These are phyloP conservation scores for Spinus pinus DNA, from an alignment of 2,797 vertebrate genomes.

Conservation along the genomic window DNA sequence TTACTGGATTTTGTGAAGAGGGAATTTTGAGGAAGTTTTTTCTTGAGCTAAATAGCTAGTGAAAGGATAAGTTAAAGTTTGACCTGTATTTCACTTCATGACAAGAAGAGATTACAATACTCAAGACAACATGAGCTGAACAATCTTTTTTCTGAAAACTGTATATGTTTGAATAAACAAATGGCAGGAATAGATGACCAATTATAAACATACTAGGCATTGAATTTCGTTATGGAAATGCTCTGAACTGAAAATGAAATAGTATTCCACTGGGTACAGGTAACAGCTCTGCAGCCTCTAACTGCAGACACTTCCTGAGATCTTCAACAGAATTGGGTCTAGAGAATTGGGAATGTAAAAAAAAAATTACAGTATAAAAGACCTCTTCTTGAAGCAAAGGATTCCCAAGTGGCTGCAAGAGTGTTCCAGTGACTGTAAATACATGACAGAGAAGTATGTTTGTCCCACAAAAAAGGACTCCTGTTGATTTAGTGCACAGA, in stretches of 20 bases:
- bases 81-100: neutral
- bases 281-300: neutral
- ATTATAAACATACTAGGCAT: neutral
- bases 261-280: neutral
- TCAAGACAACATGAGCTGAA: neutral
- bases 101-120: neutral
- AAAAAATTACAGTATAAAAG: neutral
- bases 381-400: neutral
- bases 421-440: neutral
- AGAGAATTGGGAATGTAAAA: neutral
- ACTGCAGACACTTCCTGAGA: neutral
- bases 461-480: constrained; percentile 2
- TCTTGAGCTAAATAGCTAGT: neutral
- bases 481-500: neutral
- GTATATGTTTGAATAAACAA: neutral
- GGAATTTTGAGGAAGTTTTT: neutral
- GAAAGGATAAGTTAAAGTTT: neutral
- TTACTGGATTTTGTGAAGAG: neutral
- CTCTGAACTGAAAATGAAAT: neutral
- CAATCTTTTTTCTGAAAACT: neutral
- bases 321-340: neutral
- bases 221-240: neutral
- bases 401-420: neutral
- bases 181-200: neutral
- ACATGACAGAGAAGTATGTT: neutral